Percentiles rank a stretch among this genome's conserved stretches.
Evolutionary conservation across 2,888 invertebrate species (phyloP).

Genomic region (Megaustenia siamemsis): DNA sequence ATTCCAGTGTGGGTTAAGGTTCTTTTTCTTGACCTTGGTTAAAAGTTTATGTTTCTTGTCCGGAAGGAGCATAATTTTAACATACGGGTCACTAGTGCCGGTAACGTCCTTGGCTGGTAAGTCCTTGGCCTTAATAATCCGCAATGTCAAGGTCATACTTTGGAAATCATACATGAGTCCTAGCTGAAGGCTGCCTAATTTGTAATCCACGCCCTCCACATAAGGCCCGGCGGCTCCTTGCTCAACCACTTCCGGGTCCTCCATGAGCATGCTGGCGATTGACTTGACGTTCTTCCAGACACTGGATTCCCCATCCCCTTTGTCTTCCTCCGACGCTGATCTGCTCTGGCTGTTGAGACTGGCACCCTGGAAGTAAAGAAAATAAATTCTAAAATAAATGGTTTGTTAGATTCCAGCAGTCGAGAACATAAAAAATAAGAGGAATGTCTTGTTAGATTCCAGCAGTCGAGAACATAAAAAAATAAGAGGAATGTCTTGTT

Average conservation of each 20-base stretch:
- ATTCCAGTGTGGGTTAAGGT: conserved; percentile 80
- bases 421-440: no score
- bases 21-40: conserved; percentile 79
- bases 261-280: conserved; percentile 75
- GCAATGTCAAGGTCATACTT: conserved; percentile 75
- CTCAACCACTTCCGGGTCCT: conserved; percentile 63
- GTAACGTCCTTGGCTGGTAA: conserved; percentile 80
- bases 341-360: conserved; percentile 62
- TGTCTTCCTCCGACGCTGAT: conserved; percentile 61
- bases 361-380: conserved; percentile 54
- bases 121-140: conserved; percentile 75
- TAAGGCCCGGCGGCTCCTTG: conserved; percentile 61
- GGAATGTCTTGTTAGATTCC: no score
- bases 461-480: no score
- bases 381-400: background rate
- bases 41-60: conserved; percentile 79
- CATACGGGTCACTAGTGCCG: conserved; percentile 80
- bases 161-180: conserved; percentile 77
- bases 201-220: conserved; percentile 73
- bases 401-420: background rate
- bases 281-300: conserved; percentile 61
- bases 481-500: no score
- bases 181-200: conserved; percentile 76
- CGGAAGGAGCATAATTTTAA: conserved; percentile 78
- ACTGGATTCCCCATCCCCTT: conserved; percentile 53